These are phyloP conservation scores for Belgica antarctica DNA, from an alignment of 2,888 invertebrate species.

Conservation along the genomic window DNA sequence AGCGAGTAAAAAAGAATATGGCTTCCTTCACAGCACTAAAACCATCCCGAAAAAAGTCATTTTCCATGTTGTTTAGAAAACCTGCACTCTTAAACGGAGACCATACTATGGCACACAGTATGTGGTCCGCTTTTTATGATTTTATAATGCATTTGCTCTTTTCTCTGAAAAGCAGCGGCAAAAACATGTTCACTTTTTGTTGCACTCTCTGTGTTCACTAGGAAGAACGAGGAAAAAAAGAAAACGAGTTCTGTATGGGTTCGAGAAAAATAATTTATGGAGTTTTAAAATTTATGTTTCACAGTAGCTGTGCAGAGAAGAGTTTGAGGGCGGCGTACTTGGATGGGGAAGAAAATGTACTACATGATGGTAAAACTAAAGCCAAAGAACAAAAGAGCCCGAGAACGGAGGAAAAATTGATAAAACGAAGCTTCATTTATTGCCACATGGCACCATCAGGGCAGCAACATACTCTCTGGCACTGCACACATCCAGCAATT, in stretches of 20 bases:
- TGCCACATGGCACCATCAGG: conserved; percentile 2
- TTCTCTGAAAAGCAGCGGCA: neutral
- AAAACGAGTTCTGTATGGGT: neutral
- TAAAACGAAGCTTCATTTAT: conserved; percentile 22
- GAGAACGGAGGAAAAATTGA: conserved; percentile 15
- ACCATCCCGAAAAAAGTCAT: neutral
- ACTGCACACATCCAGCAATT: conserved; percentile 12
- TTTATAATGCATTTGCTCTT: conserved; percentile 28
- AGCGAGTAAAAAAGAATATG: neutral
- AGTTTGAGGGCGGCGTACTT: neutral
- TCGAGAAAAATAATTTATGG: conserved; percentile 33
- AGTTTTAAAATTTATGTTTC: conserved; percentile 37
- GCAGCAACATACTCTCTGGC: neutral
- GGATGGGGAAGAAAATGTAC: neutral
- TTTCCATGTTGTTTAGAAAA: conserved; percentile 35
- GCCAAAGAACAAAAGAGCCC: neutral
- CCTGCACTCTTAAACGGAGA: conserved; percentile 30
- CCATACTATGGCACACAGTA: neutral
- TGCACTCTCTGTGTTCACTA: neutral
- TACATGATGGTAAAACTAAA: conserved; percentile 20
- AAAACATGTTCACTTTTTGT: conserved; percentile 22
- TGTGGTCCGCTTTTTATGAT: conserved; percentile 31
- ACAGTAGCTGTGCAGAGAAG: neutral
- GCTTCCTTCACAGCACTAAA: conserved; percentile 10
- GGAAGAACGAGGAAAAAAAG: neutral